Evolutionary conservation across 2,888 invertebrate genomes (phyloP), one percentile per base, ranked within the genome.

Genomic region (Coleophora flavipennella): DNA sequence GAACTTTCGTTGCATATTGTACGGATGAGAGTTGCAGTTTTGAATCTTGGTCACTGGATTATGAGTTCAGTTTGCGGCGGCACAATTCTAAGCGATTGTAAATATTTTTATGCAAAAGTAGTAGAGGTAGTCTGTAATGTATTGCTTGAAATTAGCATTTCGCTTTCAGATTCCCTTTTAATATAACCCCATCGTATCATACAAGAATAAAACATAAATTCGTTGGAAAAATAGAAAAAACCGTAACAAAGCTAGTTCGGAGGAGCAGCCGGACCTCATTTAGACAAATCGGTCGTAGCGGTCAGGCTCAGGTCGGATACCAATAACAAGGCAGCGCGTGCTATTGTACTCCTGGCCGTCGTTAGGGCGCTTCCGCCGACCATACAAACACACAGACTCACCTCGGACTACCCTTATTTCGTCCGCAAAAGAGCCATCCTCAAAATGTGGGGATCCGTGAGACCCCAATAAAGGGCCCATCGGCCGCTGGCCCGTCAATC

Each of bases 241-340:
- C 3, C 20, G 6, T 72, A 72, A 80, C 77, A 78, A 78, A 76
- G 74, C 71, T 55, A 59, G 56, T 55, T 53, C 48, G 13, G 13
- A 51, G 50, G 68, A 67, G 69, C 76, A 72, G 65, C 78, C 81
- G 83, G 81, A 80, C 80, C 80, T 83, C 80, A 80, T 83, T 81
- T 81, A 77, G 80, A 83, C 83, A 81, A 83, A 83, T 83, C 80
- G 79, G 72, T 78, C 68, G 77, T 80, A 77, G 80, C 80, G 81
- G 81, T 81, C 78, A 80, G 75, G 77, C 76, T 81, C 78, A 80
- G 75, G 77, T 77, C 80, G 76, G 80, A 80, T 77, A 79, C 78
- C 81, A 81, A 81, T 81, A 83, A 81, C 73, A 83, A 81, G 80
- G 67, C 62, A 70, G 72, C 72, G 69, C 70, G 70, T 79, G 77